Percentiles rank a stretch among this genome's conserved stretches.
These are phyloP conservation scores for Sinotaia quadrata DNA, from an alignment of 2,888 invertebrate species.

Conservation along the genomic window DNA sequence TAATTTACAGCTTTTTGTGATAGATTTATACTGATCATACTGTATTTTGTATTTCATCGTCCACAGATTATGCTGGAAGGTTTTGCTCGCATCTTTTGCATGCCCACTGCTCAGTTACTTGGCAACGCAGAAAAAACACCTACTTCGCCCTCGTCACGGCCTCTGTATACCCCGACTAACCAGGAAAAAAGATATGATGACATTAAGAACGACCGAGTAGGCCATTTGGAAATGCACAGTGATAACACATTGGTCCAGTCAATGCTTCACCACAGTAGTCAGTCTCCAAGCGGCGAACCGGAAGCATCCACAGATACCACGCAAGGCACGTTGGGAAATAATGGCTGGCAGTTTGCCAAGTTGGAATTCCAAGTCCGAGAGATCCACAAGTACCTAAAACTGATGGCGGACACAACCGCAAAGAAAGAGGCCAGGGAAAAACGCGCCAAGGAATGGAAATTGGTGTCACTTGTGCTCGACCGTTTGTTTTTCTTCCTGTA, in stretches of 20 bases:
- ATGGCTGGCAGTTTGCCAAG: constrained; percentile 36
- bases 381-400: constrained; percentile 56
- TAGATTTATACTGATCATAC: too few relatives aligned
- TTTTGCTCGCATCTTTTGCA: constrained; percentile 65
- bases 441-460: constrained; percentile 66
- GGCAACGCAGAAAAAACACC: constrained; percentile 30
- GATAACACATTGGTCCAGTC: constrained; percentile 27
- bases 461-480: constrained; percentile 68
- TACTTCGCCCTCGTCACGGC: constrained; percentile 4
- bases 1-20: too few relatives aligned
- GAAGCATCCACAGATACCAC: constrained; percentile 28
- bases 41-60: too few relatives aligned
- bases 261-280: constrained; percentile 28
- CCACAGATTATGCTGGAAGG: constrained; percentile 65
- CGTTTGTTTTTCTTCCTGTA: constrained; percentile 70
- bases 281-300: neutral
- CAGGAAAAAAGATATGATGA: constrained; percentile 42
- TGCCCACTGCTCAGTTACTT: constrained; percentile 56
- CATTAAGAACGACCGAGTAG: constrained; percentile 53
- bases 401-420: constrained; percentile 54
- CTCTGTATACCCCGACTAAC: constrained; percentile 20
- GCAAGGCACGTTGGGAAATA: constrained; percentile 31
- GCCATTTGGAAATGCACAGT: constrained; percentile 50
- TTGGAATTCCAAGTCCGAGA: constrained; percentile 66
- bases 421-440: constrained; percentile 62